Conservation (phyloP, 2,888 invertebrate species). For the Amiota minor region DNA sequence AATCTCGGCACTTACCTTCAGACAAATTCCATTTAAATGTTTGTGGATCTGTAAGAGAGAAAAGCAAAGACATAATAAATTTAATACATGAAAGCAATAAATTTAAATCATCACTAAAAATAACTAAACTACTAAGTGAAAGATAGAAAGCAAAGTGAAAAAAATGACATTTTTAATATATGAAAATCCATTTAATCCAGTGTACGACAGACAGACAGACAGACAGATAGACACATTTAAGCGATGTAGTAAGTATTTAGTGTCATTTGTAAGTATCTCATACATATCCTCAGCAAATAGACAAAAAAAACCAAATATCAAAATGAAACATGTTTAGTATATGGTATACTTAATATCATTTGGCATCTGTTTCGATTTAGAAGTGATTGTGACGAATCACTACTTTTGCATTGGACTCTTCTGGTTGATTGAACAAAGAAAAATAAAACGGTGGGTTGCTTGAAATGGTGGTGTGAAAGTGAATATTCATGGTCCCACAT, state of each 20-base stretch:
- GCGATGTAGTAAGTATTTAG: not conserved
- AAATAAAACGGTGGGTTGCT: too few relatives aligned
- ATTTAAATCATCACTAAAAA: conserved; percentile 55
- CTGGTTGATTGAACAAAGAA: too few relatives aligned
- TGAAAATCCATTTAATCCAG: conserved; percentile 9
- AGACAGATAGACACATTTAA: conserved; percentile 4
- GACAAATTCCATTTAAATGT: conserved; percentile 32
- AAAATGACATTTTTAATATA: conserved; percentile 44
- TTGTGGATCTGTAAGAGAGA: conserved; percentile 55
- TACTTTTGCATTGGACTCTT: conserved; percentile 1
- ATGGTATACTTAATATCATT: conserved; percentile 54
- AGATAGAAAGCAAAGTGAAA: conserved; percentile 27
- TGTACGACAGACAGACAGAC: not conserved
- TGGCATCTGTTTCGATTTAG: conserved; percentile 62
- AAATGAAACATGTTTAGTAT: conserved; percentile 46
- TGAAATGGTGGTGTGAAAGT: too few relatives aligned
- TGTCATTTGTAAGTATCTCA: not conserved
- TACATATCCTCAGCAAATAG: not conserved
- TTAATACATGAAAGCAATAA: conserved; percentile 62
- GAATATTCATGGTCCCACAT: not conserved
- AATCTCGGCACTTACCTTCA: conserved; percentile 13
- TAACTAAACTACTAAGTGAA: conserved; percentile 3
- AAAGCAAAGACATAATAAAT: conserved; percentile 60
- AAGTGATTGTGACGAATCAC: not conserved
- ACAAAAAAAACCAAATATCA: not conserved